Base-by-base conservation (phyloP, 2,888 invertebrate species). In the Hirtodrosophila duncani region DNA sequence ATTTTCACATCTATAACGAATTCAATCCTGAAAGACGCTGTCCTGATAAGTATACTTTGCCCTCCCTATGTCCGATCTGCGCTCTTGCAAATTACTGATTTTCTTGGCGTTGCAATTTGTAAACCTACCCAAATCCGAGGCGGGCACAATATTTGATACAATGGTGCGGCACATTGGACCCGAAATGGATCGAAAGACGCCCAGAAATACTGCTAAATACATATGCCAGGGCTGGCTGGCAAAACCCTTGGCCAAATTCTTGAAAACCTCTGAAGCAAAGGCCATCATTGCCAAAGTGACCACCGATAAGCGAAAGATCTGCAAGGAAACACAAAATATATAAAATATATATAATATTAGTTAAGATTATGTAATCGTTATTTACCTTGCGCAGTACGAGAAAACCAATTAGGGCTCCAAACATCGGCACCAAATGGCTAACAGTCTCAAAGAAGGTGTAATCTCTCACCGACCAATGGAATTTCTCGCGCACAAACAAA, bases 391-490 rank as follows among this genome's bases (percentile, higher is more conserved):
- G 89, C 3, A 92, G 78, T 13, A 92, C 26, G 33, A 88, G 87
- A 2, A 91, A 88, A 1, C 91, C 91, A 18, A 90, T 37, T 38
- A 91, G 81, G 0, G 90, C 88, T 0, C 92, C 92, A 7, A 89
- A 29, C 68, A 91, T 89, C 1, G 88, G 86, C 33, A 90, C 83
- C 0, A 89, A 67, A 3, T 90, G 89, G 24, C 85, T 87, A 0
- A 88, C 83, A 0, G 90, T 91, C 13, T 88, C 88, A 77, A 87
- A 93, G 41, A 88, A 85, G 0, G 91, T 92, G 69, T 88, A 92
- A 11, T 91, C 88, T 51, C 89, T 85, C 43, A 92, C 86, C 6
- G 90, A 88, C 93, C 93, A 94, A 14, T 90, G 88, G 27, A 94
- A 89, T 77, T 91, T 90, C 27, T 90, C 88, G 51, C 91, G 89